phyloP scores from a whole-genome alignment of 2,797 vertebrate species.

The Schizothorax lantsangensis region DNA sequence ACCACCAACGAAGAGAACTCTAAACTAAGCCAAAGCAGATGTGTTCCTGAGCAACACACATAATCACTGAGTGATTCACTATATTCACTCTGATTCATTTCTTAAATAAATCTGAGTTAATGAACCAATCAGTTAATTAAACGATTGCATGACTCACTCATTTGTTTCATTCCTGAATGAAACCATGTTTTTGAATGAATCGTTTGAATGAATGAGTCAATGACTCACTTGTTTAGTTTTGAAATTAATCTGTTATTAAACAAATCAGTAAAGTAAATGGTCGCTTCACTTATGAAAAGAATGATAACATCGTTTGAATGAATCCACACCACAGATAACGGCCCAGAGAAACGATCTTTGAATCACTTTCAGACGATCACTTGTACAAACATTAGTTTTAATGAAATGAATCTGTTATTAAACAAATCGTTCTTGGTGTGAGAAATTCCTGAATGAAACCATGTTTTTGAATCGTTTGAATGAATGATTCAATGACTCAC shows the following conservation, averaged over 20 bases:
- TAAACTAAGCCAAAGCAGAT: neutral
- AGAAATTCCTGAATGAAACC: too few species aligned
- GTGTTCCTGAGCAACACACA: neutral
- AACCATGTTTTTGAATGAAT: neutral
- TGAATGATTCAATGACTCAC: too few species aligned
- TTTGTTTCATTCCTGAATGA: neutral
- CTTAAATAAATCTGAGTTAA: neutral
- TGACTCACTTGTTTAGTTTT: neutral
- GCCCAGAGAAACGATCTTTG: too few species aligned
- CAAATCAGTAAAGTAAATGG: neutral
- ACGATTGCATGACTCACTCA: neutral
- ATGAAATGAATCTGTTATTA: too few species aligned
- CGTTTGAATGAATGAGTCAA: neutral
- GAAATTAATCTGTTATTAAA: neutral
- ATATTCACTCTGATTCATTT: neutral
- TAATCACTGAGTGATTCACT: neutral
- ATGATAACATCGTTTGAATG: too few species aligned
- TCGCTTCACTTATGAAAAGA: too few species aligned
- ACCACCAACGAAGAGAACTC: neutral
- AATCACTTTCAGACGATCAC: too few species aligned
- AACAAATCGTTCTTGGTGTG: too few species aligned
- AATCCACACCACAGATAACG: too few species aligned
- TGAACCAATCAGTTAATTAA: neutral
- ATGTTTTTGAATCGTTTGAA: neutral
- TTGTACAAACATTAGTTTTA: too few species aligned